phyloP scores from a whole-genome alignment of 1,140 invertebrate genomes.

The Calosoma granatense region DNA sequence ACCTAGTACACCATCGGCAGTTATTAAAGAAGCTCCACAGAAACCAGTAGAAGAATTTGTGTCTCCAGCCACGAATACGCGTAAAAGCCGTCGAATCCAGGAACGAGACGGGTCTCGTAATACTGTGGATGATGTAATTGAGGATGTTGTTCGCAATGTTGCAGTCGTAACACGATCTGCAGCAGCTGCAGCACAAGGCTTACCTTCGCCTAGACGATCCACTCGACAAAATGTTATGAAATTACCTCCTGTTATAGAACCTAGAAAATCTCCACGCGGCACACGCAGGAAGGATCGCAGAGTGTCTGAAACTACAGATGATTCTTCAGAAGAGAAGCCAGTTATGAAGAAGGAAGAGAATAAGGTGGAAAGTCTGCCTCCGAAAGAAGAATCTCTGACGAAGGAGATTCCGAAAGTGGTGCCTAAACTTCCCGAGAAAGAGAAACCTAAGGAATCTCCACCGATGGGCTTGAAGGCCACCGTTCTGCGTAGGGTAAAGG shows the following conservation, averaged over 20 bases:
- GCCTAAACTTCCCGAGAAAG: constrained; percentile 18
- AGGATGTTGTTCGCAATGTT: constrained; percentile 66
- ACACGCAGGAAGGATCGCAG: constrained; percentile 47
- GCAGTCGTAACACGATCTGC: constrained; percentile 27
- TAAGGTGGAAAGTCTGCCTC: constrained; percentile 30
- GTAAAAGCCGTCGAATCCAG: constrained; percentile 69
- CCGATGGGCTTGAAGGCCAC: constrained; percentile 28
- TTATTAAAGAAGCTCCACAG: constrained; percentile 39
- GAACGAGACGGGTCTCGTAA: constrained; percentile 62
- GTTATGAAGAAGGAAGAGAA: constrained; percentile 29
- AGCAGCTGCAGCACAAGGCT: constrained; percentile 26
- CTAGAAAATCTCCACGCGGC: constrained; percentile 50
- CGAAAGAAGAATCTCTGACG: constrained; percentile 13
- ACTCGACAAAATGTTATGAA: constrained; percentile 32
- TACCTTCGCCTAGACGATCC: constrained; percentile 30
- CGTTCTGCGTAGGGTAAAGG: constrained; percentile 30
- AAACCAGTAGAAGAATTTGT: constrained; percentile 45
- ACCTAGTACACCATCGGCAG: constrained; percentile 35
- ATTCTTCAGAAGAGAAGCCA: constrained; percentile 46
- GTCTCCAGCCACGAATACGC: constrained; percentile 48
- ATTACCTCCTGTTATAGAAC: constrained; percentile 24
- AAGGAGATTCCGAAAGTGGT: not conserved
- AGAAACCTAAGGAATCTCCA: constrained; percentile 23
- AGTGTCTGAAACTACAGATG: constrained; percentile 49
- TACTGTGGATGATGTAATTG: constrained; percentile 75